Evolutionary conservation across 2,113 vertebrate species (phyloP), one percentile per base, ranked within the genome.

Genomic region (Eolophus roseicapilla): DNA sequence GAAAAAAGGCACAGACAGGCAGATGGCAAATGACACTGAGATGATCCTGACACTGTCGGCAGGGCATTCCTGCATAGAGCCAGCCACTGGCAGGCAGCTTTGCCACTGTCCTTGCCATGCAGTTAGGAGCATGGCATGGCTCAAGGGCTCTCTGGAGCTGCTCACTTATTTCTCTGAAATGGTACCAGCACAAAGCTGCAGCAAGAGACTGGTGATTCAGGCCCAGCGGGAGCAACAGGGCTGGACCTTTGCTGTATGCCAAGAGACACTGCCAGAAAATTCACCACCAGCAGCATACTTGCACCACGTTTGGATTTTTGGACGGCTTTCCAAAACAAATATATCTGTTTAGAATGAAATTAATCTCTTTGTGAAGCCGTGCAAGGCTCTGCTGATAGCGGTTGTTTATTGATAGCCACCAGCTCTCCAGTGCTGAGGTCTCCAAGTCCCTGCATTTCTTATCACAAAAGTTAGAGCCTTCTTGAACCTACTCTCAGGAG

Each of bases 291-390:
- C 69, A 95, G 73, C 85, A 73, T 70, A 33, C 52, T 91, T 91
- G 47, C 57, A 82, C 75, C 75, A 37, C 8, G 2, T 75, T 93
- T 6, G 3, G 20, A 71, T 79, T 90, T 84, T 85, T 2, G 13
- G 82, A 93, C 79, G 88, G 44, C 44, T 93, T 90, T 96, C 94
- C 92, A 94, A 90, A 90, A 74, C n/a, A 88, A 94, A 92, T 88
- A 80, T 41, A 62, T 68, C 60, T 35, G 11, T 68, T 69, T 20
- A 80, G 88, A 86, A 82, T 83, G 63, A 86, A 90, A 77, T 77
- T 67, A 25, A 74, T 53, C 29, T 69, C 63, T 90, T 78, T 70
- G 49, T 27, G 15, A 86, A 90, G 85, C 27, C 1, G 1, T 24
- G 23, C 83, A 71, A 74, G 68, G 71, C 52, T 90, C 10, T 73